Evolutionary conservation across 2,113 vertebrate genomes (phyloP).

Genomic region (Apteryx mantelli): DNA sequence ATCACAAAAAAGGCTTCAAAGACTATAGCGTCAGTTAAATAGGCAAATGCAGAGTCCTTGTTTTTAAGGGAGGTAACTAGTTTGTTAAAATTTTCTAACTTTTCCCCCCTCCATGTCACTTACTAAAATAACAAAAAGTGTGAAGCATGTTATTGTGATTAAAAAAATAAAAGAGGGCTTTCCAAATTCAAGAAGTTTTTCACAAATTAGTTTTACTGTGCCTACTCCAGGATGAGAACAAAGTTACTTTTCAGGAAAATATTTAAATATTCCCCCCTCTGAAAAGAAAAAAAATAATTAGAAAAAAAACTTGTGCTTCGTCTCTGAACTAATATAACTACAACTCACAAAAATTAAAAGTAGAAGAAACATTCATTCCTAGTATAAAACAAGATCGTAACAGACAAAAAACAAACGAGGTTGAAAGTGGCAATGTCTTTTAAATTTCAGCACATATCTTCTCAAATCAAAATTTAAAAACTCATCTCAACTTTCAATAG

Average conservation of each 20-base stretch:
- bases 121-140: background rate
- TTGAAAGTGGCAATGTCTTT: background rate
- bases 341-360: background rate
- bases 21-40: background rate
- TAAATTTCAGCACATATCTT: background rate
- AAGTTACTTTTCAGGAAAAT: background rate
- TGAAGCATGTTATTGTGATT: background rate
- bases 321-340: background rate
- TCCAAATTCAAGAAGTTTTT: background rate
- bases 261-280: background rate
- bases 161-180: background rate
- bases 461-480: background rate
- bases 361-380: background rate
- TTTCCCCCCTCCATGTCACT: background rate
- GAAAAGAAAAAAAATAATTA: background rate
- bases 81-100: background rate
- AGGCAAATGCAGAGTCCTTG: background rate
- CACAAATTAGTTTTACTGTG: background rate
- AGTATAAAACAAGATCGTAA: background rate
- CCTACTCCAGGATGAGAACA: background rate
- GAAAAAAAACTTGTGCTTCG: background rate
- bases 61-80: background rate
- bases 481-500: background rate
- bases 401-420: background rate
- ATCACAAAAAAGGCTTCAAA: constrained; percentile 15